phyloP scores from a whole-genome alignment of 2,888 invertebrate species.

The Escarpia spicata region DNA sequence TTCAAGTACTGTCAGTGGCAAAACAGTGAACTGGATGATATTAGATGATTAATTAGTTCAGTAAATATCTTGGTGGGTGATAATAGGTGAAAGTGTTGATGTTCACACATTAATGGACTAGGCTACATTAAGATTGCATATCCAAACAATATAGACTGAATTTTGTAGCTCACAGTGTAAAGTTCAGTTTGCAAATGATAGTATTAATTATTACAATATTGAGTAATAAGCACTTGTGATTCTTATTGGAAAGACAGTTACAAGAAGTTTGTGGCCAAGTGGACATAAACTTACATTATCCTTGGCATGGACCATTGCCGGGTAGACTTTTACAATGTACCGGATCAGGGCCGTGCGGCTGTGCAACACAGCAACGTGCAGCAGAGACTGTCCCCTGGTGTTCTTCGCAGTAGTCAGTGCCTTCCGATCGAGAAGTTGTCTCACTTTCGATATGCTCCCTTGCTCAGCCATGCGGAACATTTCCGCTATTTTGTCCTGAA shows the following conservation, averaged over 20 bases:
- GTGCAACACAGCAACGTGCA: not conserved
- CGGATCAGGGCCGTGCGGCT: not conserved
- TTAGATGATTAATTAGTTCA: not conserved
- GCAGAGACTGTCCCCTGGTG: not conserved
- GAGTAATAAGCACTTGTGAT: not conserved
- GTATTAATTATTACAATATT: not conserved
- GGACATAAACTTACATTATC: not conserved
- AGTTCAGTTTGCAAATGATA: not conserved
- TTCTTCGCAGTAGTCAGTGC: constrained; percentile 14
- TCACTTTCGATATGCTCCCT: not conserved
- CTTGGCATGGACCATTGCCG: constrained; percentile 18
- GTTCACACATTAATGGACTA: not conserved
- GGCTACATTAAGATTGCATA: not conserved
- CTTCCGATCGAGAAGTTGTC: constrained; percentile 10
- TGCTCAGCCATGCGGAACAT: constrained; percentile 8
- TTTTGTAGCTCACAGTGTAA: too few species aligned
- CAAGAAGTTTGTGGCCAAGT: not conserved
- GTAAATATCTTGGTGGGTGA: not conserved
- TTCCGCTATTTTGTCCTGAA: not conserved
- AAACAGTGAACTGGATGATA: not conserved
- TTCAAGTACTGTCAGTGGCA: not conserved
- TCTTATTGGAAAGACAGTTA: not conserved
- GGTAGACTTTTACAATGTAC: not conserved
- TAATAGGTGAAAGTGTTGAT: not conserved
- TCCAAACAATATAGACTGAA: not conserved